Percentiles rank a stretch among this genome's conserved stretches.
These are phyloP conservation scores for Sphaeridia pumilis DNA, from an alignment of 2,888 invertebrate genomes.

Conservation along the genomic window DNA sequence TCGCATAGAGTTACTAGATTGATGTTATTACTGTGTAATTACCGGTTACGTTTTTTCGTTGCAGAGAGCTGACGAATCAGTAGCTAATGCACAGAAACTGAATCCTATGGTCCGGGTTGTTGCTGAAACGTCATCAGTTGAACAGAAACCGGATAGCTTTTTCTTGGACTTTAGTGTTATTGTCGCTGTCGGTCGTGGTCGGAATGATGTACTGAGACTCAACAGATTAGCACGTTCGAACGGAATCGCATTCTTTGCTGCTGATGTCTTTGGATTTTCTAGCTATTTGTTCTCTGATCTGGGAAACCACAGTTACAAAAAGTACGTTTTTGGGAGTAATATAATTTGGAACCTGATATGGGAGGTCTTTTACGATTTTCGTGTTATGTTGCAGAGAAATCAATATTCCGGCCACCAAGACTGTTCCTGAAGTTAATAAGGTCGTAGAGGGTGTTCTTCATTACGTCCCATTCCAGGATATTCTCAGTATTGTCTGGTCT, in stretches of 20 bases:
- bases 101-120: constrained; percentile 87
- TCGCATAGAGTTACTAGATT: background rate
- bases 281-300: constrained; percentile 87
- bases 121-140: constrained; percentile 42
- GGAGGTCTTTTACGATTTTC: too few species aligned
- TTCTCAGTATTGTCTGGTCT: constrained; percentile 54
- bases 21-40: constrained; percentile 4
- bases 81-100: constrained; percentile 63
- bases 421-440: constrained; percentile 37
- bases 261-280: constrained; percentile 86
- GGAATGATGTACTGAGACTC: constrained; percentile 58
- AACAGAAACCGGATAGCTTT: constrained; percentile 58
- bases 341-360: background rate
- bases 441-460: constrained; percentile 38
- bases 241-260: constrained; percentile 71
- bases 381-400: constrained; percentile 25
- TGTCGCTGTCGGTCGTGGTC: constrained; percentile 61
- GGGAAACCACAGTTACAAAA: constrained; percentile 64
- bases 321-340: constrained; percentile 47
- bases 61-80: constrained; percentile 71
- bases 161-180: constrained; percentile 69
- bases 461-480: constrained; percentile 56
- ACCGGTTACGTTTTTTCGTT: constrained; percentile 36
- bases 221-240: constrained; percentile 62
- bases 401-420: constrained; percentile 34